Percentiles rank a stretch among this genome's conserved stretches.
phyloP scores from a whole-genome alignment of 1,140 invertebrate species.

The Littorina saxatilis region DNA sequence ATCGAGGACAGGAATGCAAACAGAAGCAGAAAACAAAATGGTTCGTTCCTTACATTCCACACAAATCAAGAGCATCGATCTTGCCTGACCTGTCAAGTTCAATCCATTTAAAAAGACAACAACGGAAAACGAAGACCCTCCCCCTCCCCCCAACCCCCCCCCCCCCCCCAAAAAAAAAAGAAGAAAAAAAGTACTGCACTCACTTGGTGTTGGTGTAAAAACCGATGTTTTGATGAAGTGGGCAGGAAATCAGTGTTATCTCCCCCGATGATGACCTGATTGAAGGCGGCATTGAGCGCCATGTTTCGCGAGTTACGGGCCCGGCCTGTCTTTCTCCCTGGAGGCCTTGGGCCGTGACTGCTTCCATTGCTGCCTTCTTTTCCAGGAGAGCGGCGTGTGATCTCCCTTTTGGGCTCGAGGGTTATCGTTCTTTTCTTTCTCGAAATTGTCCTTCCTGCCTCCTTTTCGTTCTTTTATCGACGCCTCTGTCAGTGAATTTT shows the following conservation, averaged over 20 bases:
- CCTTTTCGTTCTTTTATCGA: too few species aligned
- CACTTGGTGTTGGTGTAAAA: background rate
- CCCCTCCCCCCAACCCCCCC: too few species aligned
- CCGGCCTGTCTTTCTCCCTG: background rate
- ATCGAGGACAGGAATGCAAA: too few species aligned
- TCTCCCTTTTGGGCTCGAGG: constrained; percentile 6
- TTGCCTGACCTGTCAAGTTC: too few species aligned
- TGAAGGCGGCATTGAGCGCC: background rate
- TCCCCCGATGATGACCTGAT: background rate
- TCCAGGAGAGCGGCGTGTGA: background rate
- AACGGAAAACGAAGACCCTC: background rate
- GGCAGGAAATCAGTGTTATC: background rate
- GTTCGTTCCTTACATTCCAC: too few species aligned
- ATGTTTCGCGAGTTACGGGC: background rate
- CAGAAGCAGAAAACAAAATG: too few species aligned
- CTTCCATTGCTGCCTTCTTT: background rate
- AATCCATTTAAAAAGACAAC: background rate
- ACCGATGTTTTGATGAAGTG: background rate
- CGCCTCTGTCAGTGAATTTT: too few species aligned
- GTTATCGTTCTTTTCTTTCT: too few species aligned
- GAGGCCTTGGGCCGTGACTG: background rate
- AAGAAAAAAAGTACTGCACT: background rate
- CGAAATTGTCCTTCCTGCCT: too few species aligned
- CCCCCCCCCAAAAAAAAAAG: too few species aligned
- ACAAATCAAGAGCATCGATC: too few species aligned